phyloP scores from a whole-genome alignment of 2,888 invertebrate species.

The Spatulosminthurus flaviceps region DNA sequence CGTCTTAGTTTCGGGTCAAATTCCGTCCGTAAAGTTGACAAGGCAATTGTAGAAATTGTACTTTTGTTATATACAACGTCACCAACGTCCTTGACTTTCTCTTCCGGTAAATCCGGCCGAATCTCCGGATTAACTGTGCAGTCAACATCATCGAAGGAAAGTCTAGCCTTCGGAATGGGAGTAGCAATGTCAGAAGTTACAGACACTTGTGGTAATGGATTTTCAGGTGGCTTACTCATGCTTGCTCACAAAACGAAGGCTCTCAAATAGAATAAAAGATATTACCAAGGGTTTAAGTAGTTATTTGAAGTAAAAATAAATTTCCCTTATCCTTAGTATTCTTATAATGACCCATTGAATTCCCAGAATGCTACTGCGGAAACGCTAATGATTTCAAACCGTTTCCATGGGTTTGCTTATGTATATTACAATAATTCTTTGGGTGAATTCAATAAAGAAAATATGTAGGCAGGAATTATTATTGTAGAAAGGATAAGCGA shows the following conservation, averaged over 20 bases:
- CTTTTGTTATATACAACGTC: not conserved
- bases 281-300: no score
- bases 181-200: not conserved
- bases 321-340: no score
- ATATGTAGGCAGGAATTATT: not conserved
- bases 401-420: not conserved
- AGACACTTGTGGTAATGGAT: not conserved
- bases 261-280: no score
- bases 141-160: slow-evolving; percentile 62
- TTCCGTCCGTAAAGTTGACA: not conserved
- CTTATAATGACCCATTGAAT: not conserved
- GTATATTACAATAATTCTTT: not conserved
- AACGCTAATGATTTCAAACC: not conserved
- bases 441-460: not conserved
- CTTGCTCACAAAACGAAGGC: no score
- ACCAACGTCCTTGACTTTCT: no score
- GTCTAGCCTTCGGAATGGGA: slow-evolving; percentile 50
- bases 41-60: not conserved
- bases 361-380: not conserved
- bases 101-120: no score
- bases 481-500: no score
- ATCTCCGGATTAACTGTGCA: not conserved
- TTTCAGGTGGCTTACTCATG: not conserved
- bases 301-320: no score
- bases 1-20: slow-evolving; percentile 6